Conservation (phyloP, 2,113 vertebrate genomes). For the Gracilinanus agilis region DNA sequence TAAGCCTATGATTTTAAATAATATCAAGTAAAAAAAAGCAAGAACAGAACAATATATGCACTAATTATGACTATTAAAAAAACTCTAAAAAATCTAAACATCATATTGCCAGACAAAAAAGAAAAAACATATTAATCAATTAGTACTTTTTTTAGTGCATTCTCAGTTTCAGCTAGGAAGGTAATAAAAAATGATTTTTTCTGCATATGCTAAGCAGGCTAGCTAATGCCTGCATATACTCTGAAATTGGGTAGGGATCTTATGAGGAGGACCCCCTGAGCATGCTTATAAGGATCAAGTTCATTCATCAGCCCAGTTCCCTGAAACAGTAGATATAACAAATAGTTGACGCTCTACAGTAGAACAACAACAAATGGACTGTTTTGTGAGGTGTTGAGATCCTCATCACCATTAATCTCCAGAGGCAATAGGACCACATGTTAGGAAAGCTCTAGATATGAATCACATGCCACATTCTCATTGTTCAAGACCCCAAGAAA, state of each 20-base stretch:
- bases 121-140: background rate
- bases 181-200: background rate
- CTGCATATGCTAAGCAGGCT: background rate
- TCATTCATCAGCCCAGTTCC: background rate
- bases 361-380: background rate
- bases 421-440: background rate
- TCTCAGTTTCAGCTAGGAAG: background rate
- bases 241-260: background rate
- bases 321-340: background rate
- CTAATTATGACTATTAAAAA: no score
- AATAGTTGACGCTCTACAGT: background rate
- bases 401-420: background rate
- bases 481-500: background rate
- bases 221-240: background rate
- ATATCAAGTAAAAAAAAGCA: no score
- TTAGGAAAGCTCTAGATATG: background rate
- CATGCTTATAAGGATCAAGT: background rate
- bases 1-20: no score
- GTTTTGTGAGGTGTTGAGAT: background rate
- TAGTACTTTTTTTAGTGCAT: background rate
- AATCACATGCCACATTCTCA: background rate
- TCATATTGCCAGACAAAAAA: background rate
- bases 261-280: background rate
- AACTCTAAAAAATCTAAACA: background rate
- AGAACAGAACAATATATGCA: no score